These are phyloP conservation scores for Chondrilla cf. caribensis DNA, from an alignment of 37 sponge, comb jelly and placozoan species.

Conservation along the genomic window DNA sequence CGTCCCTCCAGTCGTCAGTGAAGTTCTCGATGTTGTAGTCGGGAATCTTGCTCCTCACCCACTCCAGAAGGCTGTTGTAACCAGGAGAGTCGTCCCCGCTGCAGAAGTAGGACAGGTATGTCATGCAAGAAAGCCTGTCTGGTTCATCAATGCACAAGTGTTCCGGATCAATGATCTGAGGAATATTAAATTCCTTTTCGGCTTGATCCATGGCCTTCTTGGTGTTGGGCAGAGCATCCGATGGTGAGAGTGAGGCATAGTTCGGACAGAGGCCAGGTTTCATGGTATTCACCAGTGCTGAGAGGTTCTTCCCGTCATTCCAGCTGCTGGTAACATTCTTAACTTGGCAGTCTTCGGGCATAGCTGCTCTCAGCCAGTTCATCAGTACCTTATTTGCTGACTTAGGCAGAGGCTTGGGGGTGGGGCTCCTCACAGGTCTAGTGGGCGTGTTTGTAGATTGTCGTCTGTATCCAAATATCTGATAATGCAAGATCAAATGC, in stretches of 20 bases:
- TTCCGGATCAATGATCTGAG: conserved; percentile 60
- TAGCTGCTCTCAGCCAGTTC: conserved; percentile 52
- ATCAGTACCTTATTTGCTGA: conserved; percentile 74
- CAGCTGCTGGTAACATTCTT: conserved; percentile 43
- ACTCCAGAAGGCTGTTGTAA: conserved; percentile 56
- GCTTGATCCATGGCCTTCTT: conserved; percentile 69
- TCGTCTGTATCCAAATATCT: background rate
- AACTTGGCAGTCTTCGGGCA: conserved; percentile 39
- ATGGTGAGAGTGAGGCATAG: conserved; percentile 50
- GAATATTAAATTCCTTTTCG: conserved; percentile 65
- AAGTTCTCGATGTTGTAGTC: conserved; percentile 67
- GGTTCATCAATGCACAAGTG: conserved; percentile 61
- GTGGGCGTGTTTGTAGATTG: background rate
- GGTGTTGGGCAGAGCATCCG: conserved; percentile 52
- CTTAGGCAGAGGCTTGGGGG: background rate
- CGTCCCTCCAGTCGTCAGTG: conserved; percentile 77
- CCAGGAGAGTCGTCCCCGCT: conserved; percentile 57
- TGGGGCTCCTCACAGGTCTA: background rate
- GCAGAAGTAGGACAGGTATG: conserved; percentile 86
- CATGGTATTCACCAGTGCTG: conserved; percentile 67
- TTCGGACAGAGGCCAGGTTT: conserved; percentile 80
- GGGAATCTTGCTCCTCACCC: conserved; percentile 72
- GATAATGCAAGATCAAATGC: conserved; percentile 12
- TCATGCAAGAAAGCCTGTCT: conserved; percentile 84
- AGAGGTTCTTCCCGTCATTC: conserved; percentile 71